These are phyloP conservation scores for Shinisaurus crocodilurus DNA, from an alignment of 2,113 vertebrate genomes.

Conservation along the genomic window DNA sequence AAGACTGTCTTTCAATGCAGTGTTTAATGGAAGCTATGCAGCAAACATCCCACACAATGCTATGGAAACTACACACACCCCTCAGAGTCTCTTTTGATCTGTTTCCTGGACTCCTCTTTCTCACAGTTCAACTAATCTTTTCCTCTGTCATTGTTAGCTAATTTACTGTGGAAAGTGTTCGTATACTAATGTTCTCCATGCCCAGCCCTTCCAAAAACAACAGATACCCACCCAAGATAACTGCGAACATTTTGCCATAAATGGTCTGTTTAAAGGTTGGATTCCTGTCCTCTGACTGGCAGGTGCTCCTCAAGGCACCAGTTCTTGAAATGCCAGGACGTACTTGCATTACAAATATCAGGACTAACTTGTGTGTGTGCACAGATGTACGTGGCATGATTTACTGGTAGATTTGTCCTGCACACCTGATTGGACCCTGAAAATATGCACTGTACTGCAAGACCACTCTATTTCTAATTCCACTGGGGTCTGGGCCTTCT, in stretches of 20 bases:
- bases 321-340: background rate
- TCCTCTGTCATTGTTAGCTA: conserved; percentile 59
- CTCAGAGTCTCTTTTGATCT: conserved; percentile 43
- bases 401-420: background rate
- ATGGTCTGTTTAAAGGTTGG: background rate
- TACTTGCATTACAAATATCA: background rate
- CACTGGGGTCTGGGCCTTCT: background rate
- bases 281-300: conserved; percentile 10
- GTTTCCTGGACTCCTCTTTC: conserved; percentile 57
- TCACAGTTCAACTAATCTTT: conserved; percentile 61
- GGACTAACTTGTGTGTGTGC: background rate
- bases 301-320: conserved; percentile 13
- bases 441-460: background rate
- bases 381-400: background rate
- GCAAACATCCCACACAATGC: conserved; percentile 53
- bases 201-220: conserved; percentile 43
- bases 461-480: background rate
- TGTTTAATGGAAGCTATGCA: conserved; percentile 51
- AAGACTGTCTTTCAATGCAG: conserved; percentile 8
- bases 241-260: background rate
- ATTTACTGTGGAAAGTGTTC: conserved; percentile 65
- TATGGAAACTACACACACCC: conserved; percentile 23
- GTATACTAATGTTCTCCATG: conserved; percentile 60
- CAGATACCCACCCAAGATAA: conserved; percentile 38
- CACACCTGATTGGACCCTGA: background rate